Conservation (phyloP, 2,888 invertebrate genomes). For the Cremastobaeus sp. region DNA sequence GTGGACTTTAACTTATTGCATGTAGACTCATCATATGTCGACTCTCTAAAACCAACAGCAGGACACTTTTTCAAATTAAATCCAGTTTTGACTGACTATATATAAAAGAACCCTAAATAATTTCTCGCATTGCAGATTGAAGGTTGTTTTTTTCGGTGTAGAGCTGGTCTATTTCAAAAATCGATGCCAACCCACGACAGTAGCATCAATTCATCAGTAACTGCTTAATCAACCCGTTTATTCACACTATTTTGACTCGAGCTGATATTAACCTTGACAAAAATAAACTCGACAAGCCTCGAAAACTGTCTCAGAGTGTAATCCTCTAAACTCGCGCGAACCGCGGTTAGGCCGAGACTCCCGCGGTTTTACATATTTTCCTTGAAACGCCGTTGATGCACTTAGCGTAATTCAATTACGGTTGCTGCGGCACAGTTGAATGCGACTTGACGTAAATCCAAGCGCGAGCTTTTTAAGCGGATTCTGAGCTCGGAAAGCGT, state of each 20-base stretch:
- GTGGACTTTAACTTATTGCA: too few species aligned
- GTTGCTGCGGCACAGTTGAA: constrained; percentile 1
- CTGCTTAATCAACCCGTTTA: constrained; percentile 2
- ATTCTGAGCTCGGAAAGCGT: constrained; percentile 4
- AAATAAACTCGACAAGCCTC: constrained; percentile 35
- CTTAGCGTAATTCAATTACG: constrained; percentile 26
- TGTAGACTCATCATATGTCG: too few species aligned
- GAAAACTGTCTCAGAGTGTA: constrained; percentile 28
- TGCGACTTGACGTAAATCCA: constrained; percentile 26
- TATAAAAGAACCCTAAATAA: too few species aligned
- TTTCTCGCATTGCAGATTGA: too few species aligned
- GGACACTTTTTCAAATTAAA: too few species aligned
- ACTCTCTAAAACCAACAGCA: too few species aligned
- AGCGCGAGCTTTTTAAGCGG: constrained; percentile 27
- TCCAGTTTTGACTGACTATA: too few species aligned
- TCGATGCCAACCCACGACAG: background rate
- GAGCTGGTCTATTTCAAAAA: background rate
- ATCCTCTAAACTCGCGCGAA: constrained; percentile 4
- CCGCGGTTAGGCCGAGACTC: too few species aligned
- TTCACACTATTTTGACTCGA: constrained; percentile 11
- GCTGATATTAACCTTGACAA: constrained; percentile 41
- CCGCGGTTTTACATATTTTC: too few species aligned
- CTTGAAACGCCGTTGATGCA: constrained; percentile 5
- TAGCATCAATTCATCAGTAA: background rate
- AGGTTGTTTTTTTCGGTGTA: too few species aligned